Percentiles rank a stretch among this genome's conserved stretches.
Conservation (phyloP, 2,797 vertebrate genomes). For the Babyrousa celebensis region DNA sequence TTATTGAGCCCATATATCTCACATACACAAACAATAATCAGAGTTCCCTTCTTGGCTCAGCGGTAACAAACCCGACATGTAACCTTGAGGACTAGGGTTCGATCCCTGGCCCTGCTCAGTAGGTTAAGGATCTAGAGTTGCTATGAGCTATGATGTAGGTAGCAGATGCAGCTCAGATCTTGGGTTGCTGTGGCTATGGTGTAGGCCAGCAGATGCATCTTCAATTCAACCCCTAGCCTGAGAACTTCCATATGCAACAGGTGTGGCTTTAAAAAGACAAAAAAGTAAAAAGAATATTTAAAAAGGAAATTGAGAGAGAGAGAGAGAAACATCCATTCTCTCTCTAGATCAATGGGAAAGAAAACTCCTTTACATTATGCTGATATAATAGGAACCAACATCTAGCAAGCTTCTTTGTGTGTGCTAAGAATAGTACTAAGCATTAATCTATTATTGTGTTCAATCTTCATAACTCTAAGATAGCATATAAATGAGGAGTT, state of each 20-base stretch:
- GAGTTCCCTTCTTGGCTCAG: too few species aligned
- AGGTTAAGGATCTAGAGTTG: too few species aligned
- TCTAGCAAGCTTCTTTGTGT: neutral
- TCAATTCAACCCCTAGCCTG: too few species aligned
- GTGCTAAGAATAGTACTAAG: neutral
- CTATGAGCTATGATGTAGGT: too few species aligned
- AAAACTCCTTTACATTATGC: neutral
- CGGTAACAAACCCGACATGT: too few species aligned
- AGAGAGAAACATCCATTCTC: slow-evolving; percentile 21
- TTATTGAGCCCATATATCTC: neutral
- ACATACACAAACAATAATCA: neutral
- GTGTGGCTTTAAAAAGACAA: too few species aligned
- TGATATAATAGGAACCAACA: neutral
- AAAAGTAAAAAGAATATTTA: slow-evolving; percentile 29
- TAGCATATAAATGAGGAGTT: neutral
- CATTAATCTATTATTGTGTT: slow-evolving; percentile 11
- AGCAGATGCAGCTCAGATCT: too few species aligned
- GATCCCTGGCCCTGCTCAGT: too few species aligned
- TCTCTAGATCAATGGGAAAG: slow-evolving; percentile 33
- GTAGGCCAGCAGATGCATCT: too few species aligned
- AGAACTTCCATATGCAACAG: too few species aligned
- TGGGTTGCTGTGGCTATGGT: too few species aligned
- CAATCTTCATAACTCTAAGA: neutral
- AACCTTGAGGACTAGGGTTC: too few species aligned
- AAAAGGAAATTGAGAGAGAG: slow-evolving; percentile 43